Evolutionary conservation across 2,113 vertebrate species (phyloP), one percentile per base, ranked within the genome.

Genomic region (Arizona elegans): DNA sequence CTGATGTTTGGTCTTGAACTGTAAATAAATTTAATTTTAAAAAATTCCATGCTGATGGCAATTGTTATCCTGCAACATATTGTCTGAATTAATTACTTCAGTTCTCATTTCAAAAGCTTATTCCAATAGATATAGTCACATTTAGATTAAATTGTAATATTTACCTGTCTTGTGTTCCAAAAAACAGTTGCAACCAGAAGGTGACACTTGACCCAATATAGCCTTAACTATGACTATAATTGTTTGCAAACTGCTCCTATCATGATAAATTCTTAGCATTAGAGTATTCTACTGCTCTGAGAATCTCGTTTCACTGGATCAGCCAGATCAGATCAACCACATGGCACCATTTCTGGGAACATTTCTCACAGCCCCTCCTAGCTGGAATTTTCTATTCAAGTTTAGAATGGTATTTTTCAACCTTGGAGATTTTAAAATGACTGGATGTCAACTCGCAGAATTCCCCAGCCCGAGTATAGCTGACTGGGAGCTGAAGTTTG

Each of bases 71-170:
- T 59, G 56, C n/a, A 55, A 59, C 90, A 88, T 24, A 58, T 15
- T 29, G 86, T 85, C 54, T 91, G 89, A 55, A 91, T 92, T 91
- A 59, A 86, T 92, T 86, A 87, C 87, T 52, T 70, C 50, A 87
- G 54, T 91, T 90, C 47, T n/a, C 53, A 81, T 65, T 92, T 81
- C 92, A 89, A 92, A 90, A 65, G 86, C 65, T n/a, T 55, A 92
- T 85, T 75, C 55, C 21, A 13, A 21, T 62, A 87, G 33, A 88
- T 86, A 85, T 59, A 91, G 62, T 92, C 15, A 47, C 6, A n/a
- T 65, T 90, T 17, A 87, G 88, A 29, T 87, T 26, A 87, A 55
- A 24, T 6, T 29, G 9, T 85, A 87, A 56, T 50, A 92, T 92
- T 90, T 33, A 86, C 75, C 50, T 75, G 29, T 53, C 52, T 52